Evolutionary conservation across 2,113 vertebrate species (phyloP), one percentile per base, ranked within the genome.

Genomic region (Misgurnus anguillicaudatus): DNA sequence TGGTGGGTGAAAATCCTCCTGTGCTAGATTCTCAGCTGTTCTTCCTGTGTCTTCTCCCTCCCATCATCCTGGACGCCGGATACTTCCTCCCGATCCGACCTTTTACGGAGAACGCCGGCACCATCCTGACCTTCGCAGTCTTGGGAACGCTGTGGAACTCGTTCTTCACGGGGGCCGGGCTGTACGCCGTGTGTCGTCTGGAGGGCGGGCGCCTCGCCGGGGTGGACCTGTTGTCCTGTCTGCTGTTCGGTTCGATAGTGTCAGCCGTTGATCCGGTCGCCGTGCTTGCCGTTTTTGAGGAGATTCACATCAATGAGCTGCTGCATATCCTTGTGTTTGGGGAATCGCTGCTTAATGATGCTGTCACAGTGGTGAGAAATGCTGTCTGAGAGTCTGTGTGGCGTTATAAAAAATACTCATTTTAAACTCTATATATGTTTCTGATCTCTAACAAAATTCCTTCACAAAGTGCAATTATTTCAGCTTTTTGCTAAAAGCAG

Each of bases 291-390:
- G 95, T 98, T 48, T 99, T 99, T 0, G 96, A 98, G 88, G 97
- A 98, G 89, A 98, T 99, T 87, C 96, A 98, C 88, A 97, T 98
- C 90, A 98, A 98, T 0, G 97, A 99, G 87, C 92, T 98, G 85
- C 93, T 99, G 60, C 93, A 98, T 86, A 97, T 97, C 87, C 90
- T 99, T 5, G 97, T 99, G 85, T 98, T 99, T 0, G 97, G 97
- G 41, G 97, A 99, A 87, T 98, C 97, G 5, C 93, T 99, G 81
- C 95, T 98, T 61, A 98, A 99, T 0, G 97, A 99, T 1, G 97
- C 97, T 0, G 97, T 98, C 90, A 99, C 97, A 0, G 97, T 98
- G 77, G 95, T 96, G 85, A 94, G 96, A 1, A 9, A 19, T 2
- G 9, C 17, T 9, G 5, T 17, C 9, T 17, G 60, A 51, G 1